These are phyloP conservation scores for Thamnophis sirtalis DNA, from an alignment of 2,113 vertebrate genomes.

Conservation along the genomic window DNA sequence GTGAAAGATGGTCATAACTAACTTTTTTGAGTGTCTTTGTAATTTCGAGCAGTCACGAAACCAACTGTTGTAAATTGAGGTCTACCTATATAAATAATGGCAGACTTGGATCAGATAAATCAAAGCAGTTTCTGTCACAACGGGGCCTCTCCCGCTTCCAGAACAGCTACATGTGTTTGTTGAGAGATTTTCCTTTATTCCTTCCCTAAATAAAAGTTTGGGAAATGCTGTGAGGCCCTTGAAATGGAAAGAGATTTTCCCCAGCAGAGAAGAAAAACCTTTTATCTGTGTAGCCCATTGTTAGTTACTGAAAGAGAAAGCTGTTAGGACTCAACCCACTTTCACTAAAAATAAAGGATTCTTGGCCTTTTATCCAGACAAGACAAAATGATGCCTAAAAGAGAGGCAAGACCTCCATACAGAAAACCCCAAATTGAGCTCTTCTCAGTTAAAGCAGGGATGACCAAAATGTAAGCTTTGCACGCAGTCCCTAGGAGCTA, in stretches of 20 bases:
- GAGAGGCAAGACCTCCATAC: no score
- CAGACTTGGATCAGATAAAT: slow-evolving; percentile 50
- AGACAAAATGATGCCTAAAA: neutral
- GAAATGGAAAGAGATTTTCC: neutral
- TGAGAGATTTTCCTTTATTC: slow-evolving; percentile 21
- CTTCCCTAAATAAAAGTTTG: neutral
- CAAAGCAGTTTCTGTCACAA: neutral
- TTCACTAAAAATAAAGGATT: neutral
- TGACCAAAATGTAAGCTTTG: neutral
- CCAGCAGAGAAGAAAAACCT: neutral
- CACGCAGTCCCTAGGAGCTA: neutral
- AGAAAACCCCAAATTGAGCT: neutral
- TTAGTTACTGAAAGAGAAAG: neutral
- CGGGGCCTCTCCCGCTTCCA: slow-evolving; percentile 36
- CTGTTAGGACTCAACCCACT: neutral
- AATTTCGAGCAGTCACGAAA: neutral
- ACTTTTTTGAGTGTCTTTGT: neutral
- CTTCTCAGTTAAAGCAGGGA: neutral
- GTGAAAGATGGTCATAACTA: neutral
- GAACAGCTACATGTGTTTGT: neutral
- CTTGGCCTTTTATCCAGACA: neutral
- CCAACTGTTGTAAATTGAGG: neutral
- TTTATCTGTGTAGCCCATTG: neutral
- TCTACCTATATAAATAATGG: slow-evolving; percentile 24
- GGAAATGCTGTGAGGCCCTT: slow-evolving; percentile 20